Evolutionary conservation across 2,797 vertebrate genomes (phyloP).

Genomic region (Synanceia verrucosa): DNA sequence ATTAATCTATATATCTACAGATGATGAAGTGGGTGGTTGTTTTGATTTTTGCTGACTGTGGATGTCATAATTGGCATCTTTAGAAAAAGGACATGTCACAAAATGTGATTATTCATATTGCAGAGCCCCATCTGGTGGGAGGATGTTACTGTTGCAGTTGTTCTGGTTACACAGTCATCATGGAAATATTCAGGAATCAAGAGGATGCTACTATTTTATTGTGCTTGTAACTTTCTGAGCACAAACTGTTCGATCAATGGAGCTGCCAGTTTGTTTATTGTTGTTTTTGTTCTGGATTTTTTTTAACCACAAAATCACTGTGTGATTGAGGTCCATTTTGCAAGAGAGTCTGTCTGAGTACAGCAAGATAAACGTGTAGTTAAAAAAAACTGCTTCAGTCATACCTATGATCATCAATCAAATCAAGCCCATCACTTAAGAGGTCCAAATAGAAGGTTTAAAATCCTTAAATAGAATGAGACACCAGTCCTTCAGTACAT

Average conservation of each 20-base stretch:
- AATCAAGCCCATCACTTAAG: neutral
- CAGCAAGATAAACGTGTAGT: neutral
- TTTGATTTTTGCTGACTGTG: slow-evolving; percentile 1
- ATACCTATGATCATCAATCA: neutral
- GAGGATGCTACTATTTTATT: neutral
- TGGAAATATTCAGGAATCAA: neutral
- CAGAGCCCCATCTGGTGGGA: slow-evolving; percentile 76
- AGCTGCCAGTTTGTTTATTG: no score
- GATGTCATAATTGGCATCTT: neutral
- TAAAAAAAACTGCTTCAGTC: neutral
- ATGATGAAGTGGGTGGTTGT: neutral
- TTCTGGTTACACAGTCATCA: neutral
- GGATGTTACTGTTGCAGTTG: slow-evolving; percentile 44
- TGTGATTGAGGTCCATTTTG: neutral
- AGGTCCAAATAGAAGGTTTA: neutral
- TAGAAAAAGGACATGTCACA: neutral
- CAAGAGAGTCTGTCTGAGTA: neutral
- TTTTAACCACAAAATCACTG: neutral
- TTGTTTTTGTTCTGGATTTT: neutral
- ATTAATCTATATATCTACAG: no score
- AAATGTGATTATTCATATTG: slow-evolving; percentile 20
- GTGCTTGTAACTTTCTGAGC: neutral
- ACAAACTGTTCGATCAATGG: neutral
- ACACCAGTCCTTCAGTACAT: neutral
- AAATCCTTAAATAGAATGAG: neutral